Conservation (phyloP, 1,140 invertebrate genomes). For the Drosophila guanche region DNA sequence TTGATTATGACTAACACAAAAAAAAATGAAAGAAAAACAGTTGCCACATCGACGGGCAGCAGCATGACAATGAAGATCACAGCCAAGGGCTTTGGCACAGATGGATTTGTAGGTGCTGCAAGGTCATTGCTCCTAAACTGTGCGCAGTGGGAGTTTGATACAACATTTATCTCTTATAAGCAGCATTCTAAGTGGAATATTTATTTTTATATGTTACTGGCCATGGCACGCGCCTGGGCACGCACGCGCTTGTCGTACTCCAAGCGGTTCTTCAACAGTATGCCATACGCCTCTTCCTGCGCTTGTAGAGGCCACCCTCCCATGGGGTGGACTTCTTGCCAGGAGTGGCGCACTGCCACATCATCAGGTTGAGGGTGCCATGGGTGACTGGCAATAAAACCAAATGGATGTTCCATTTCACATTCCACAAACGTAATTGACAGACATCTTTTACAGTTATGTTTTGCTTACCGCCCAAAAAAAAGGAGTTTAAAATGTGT, state of each 20-base stretch:
- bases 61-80: constrained; percentile 48
- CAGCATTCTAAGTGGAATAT: no score
- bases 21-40: constrained; percentile 48
- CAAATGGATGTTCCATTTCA: constrained; percentile 99
- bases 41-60: constrained; percentile 52
- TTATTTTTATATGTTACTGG: no score
- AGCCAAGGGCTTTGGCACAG: constrained; percentile 24
- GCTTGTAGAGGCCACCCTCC: constrained; percentile 99
- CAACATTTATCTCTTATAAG: background rate
- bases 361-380: constrained; percentile 98
- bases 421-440: constrained; percentile 86
- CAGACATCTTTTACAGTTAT: no score
- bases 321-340: constrained; percentile 99
- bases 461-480: no score
- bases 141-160: background rate
- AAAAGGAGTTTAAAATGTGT: no score
- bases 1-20: constrained; percentile 62
- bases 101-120: constrained; percentile 27
- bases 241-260: constrained; percentile 99
- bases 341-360: constrained; percentile 99
- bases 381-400: constrained; percentile 90
- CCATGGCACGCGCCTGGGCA: constrained; percentile 97
- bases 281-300: constrained; percentile 97
- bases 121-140: constrained; percentile 9
- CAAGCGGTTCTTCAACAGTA: constrained; percentile 98